phyloP scores from a whole-genome alignment of 2,113 vertebrate species.

The Eudyptes chrysolophus region DNA sequence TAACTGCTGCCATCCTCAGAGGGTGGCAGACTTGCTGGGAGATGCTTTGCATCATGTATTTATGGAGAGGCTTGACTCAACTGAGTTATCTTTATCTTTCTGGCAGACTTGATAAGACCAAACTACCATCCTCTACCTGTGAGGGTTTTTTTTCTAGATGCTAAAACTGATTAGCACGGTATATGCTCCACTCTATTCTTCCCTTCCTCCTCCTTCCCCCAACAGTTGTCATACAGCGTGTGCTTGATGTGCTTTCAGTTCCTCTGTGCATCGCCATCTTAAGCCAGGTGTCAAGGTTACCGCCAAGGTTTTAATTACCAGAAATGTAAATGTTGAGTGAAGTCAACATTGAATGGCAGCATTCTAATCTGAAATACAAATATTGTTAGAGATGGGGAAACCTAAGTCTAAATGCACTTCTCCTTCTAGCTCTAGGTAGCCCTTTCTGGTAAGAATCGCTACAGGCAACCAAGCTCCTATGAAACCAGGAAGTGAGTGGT shows the following conservation, averaged over 20 bases:
- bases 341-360: not conserved
- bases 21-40: not conserved
- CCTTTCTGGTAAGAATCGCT: not conserved
- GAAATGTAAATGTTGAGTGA: not conserved
- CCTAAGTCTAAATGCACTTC: not conserved
- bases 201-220: not conserved
- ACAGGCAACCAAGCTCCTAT: not conserved
- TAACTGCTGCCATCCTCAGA: not conserved
- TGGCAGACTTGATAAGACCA: not conserved
- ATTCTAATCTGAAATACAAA: not conserved
- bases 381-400: not conserved
- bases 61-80: not conserved
- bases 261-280: not conserved
- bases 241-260: not conserved
- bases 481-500: not conserved
- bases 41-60: not conserved
- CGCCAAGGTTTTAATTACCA: not conserved
- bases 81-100: not conserved
- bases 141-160: not conserved
- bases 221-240: rapidly evolving
- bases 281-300: not conserved
- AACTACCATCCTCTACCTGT: not conserved
- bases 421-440: not conserved
- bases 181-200: not conserved
- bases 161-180: not conserved